phyloP scores from a whole-genome alignment of 2,797 vertebrate genomes.

The Zenarchopterus dispar region DNA sequence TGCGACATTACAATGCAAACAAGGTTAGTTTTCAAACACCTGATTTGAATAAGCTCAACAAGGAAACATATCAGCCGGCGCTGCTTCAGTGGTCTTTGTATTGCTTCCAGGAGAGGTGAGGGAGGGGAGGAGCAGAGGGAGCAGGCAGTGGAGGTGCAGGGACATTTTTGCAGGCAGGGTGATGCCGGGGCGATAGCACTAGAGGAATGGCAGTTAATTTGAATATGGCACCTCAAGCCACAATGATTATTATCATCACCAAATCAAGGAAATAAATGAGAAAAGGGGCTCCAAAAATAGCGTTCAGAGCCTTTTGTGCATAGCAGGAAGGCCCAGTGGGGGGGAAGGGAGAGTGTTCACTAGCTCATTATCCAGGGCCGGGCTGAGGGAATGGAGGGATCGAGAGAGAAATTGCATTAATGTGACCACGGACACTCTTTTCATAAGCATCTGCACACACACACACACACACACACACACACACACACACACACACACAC shows the following conservation, averaged over 20 bases:
- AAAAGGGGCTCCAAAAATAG: constrained; percentile 87
- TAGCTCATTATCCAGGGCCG: constrained; percentile 83
- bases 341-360: constrained; percentile 68
- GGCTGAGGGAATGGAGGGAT: constrained; percentile 70
- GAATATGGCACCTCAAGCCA: constrained; percentile 87
- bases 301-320: constrained; percentile 81
- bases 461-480: constrained; percentile 4
- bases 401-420: constrained; percentile 81
- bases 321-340: constrained; percentile 83
- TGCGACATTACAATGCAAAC: constrained; percentile 86
- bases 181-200: constrained; percentile 81
- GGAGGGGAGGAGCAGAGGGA: constrained; percentile 30
- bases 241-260: constrained; percentile 88
- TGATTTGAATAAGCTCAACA: constrained; percentile 87
- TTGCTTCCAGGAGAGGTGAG: constrained; percentile 63
- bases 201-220: constrained; percentile 87
- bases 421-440: constrained; percentile 76
- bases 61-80: constrained; percentile 74
- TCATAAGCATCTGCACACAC: constrained; percentile 49
- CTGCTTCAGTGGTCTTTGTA: constrained; percentile 78
- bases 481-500: constrained; percentile 9
- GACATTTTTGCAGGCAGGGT: constrained; percentile 70
- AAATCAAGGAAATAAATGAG: constrained; percentile 89
- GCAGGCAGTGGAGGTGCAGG: constrained; percentile 47
- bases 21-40: constrained; percentile 87